Evolutionary conservation across 2,797 vertebrate species (phyloP), one percentile per base, ranked within the genome.

Genomic region (Propithecus deckenii): DNA sequence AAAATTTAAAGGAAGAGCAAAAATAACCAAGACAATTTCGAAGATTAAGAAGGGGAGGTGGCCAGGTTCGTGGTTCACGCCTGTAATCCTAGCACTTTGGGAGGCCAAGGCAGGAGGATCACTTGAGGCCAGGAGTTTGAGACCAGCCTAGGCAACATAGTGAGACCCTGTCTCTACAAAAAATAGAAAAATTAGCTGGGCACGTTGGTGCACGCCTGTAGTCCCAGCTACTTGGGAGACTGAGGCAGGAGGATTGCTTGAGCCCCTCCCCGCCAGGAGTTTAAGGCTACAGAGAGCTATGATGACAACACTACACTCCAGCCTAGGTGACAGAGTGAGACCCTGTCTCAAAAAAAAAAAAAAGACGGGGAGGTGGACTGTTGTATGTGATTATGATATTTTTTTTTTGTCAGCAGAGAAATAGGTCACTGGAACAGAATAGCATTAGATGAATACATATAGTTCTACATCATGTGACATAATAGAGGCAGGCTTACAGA

Each of bases 391-490:
- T 89, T 67, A 89, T 78, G 69, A 79, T 6, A 43, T 55, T 11
- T 91, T 86, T 57, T 57, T 94, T 90, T 94, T 96, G 57, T 94
- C 67, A 96, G 35, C 50, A 57, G 35, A 91, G 43, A 41, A 61
- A 67, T 32, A 32, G 63, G 52, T 85, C 85, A 30, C 4, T 8
- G 41, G 69, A 79, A 78, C 55, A 96, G 65, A 57, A 30, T 3
- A 63, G 50, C 3, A 1, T 8, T 57, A 74, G 32, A n/a, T 85
- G 30, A 63, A 63, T 22, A 12, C 1, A 7, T 23, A 14, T 1
- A 28, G 46, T 72, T 48, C 76, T 38, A 23, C 61, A 2, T 76
- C 17, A 0, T 35, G 38, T 52, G 32, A 30, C 57, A 2, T 38
- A 38, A 75, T 5, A 79, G 48, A 94, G 52, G 43, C 2, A 9